phyloP scores from a whole-genome alignment of 2,113 vertebrate species.

The Platysternon megacephalum region DNA sequence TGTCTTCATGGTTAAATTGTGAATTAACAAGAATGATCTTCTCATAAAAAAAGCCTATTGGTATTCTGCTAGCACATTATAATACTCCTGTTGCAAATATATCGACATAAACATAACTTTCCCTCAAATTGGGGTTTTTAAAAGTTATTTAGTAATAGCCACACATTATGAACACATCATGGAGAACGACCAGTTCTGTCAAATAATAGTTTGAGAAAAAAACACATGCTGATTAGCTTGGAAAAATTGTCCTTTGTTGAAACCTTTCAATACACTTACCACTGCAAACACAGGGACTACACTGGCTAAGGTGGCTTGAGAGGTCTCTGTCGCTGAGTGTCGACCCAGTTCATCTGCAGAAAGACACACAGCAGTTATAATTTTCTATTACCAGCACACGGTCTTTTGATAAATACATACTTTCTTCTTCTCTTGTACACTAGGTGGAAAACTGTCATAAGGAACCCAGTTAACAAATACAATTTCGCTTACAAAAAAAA shows the following conservation, averaged over 20 bases:
- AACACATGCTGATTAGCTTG: fast-evolving
- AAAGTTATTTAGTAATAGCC: neutral
- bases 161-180: fast-evolving
- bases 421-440: neutral
- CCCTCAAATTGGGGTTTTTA: neutral
- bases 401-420: neutral
- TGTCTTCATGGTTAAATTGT: neutral
- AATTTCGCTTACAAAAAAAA: neutral
- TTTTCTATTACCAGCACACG: fast-evolving
- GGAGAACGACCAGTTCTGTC: fast-evolving
- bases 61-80: fast-evolving
- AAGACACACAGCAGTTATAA: neutral
- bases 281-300: conserved; percentile 90
- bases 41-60: neutral
- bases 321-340: conserved; percentile 77
- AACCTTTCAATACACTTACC: conserved; percentile 77
- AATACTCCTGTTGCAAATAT: neutral
- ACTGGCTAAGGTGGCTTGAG: conserved; percentile 86
- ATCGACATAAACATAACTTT: neutral
- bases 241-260: fast-evolving
- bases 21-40: neutral
- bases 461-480: neutral
- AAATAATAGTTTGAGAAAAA: fast-evolving
- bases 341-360: conserved; percentile 71
- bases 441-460: neutral